Percentiles rank a stretch among this genome's conserved stretches.
phyloP scores from a whole-genome alignment of 2,113 vertebrate genomes.

The sheep (Ovis aries) region ARS-UI_Ramb_v3.0 NC_056071.1:18057001-18057500 shows the following conservation, averaged over 20 bases:
- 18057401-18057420: background rate
- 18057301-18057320: background rate
- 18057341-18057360: background rate
- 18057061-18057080: background rate
- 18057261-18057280: background rate
- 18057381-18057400: background rate
- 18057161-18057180: background rate
- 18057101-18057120: too few species aligned
- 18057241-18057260: background rate
- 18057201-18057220: background rate
- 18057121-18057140: rapidly evolving
- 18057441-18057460: background rate
- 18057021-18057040: background rate
- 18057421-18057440: background rate
- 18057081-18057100: rapidly evolving
- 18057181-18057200: background rate
- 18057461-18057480: background rate
- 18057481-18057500: background rate
- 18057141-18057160: background rate
- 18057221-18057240: background rate
- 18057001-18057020: background rate
- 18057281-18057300: background rate
- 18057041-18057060: background rate
- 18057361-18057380: background rate
- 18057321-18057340: background rate